Evolutionary conservation across 2,888 invertebrate genomes (phyloP).

Genomic region (Digitonthophagus gazella): DNA sequence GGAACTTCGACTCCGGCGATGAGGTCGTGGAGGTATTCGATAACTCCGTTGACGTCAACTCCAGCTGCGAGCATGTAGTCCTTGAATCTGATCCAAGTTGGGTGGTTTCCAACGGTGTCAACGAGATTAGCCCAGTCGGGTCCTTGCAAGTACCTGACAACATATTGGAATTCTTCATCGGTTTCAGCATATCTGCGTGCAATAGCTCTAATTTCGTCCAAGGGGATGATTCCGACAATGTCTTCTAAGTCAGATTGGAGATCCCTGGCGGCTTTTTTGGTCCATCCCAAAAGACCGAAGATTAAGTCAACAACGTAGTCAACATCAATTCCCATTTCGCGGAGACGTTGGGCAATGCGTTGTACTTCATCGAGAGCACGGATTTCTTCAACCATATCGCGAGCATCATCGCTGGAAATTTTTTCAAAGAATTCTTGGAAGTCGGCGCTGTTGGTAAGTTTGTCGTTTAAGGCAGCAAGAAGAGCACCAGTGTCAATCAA

Average conservation of each 20-base stretch:
- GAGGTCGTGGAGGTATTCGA: slow-evolving; percentile 29
- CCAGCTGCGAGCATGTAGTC: slow-evolving; percentile 32
- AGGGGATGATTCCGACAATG: slow-evolving; percentile 35
- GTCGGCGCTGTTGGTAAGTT: slow-evolving; percentile 28
- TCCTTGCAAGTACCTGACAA: slow-evolving; percentile 37
- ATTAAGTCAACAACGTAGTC: slow-evolving; percentile 31
- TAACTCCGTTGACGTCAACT: slow-evolving; percentile 32
- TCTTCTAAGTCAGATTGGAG: slow-evolving; percentile 33
- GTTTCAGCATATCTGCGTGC: slow-evolving; percentile 32
- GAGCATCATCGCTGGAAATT: slow-evolving; percentile 29
- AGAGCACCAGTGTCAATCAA: slow-evolving; percentile 24
- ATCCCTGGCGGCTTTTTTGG: slow-evolving; percentile 28
- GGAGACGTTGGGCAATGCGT: slow-evolving; percentile 30
- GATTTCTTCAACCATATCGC: slow-evolving; percentile 35
- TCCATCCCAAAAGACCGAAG: slow-evolving; percentile 35
- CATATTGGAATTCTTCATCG: slow-evolving; percentile 36
- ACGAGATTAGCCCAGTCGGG: slow-evolving; percentile 36
- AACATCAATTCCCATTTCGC: slow-evolving; percentile 35
- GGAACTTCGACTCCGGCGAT: slow-evolving; percentile 25
- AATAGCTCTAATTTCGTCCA: slow-evolving; percentile 34
- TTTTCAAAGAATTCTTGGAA: slow-evolving; percentile 30
- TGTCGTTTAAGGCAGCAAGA: slow-evolving; percentile 23
- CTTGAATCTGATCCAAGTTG: slow-evolving; percentile 32
- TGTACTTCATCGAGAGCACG: slow-evolving; percentile 35
- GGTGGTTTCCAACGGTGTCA: slow-evolving; percentile 27